Evolutionary conservation across 2,888 invertebrate species (phyloP).

Genomic region (Oasisia sp.): DNA sequence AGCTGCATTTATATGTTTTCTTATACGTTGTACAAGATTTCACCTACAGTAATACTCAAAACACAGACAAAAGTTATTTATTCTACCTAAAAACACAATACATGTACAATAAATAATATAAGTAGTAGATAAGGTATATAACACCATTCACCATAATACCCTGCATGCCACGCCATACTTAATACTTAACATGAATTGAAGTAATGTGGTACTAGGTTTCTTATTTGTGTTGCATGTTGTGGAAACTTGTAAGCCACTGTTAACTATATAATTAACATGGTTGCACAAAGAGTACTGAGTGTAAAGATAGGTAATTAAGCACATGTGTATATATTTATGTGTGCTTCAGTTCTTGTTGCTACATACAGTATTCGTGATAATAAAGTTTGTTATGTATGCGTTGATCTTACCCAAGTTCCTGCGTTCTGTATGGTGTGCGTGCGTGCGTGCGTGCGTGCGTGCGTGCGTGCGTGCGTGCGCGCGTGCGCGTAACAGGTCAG

Average conservation of each 20-base stretch:
- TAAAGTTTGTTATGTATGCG: background rate
- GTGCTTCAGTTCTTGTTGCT: background rate
- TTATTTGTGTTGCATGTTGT: background rate
- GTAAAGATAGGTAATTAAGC: conserved; percentile 1
- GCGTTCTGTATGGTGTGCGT: background rate
- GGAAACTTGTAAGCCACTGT: background rate
- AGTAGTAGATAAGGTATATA: too few species aligned
- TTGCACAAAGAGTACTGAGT: background rate
- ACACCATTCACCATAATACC: too few species aligned
- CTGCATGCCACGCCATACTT: too few species aligned
- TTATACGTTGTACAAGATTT: too few species aligned
- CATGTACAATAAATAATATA: too few species aligned
- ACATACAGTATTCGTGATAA: background rate
- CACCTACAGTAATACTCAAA: too few species aligned
- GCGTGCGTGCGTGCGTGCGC: background rate
- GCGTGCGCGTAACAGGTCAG: background rate
- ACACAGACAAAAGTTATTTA: too few species aligned
- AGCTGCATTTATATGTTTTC: too few species aligned
- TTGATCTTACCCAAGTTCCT: background rate
- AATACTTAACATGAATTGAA: background rate
- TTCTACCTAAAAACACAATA: too few species aligned
- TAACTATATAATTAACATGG: background rate
- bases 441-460: background rate
- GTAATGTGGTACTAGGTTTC: background rate
- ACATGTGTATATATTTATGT: background rate